Conservation (phyloP, 2,888 invertebrate species). For the Scelioninae gen. 1 region DNA sequence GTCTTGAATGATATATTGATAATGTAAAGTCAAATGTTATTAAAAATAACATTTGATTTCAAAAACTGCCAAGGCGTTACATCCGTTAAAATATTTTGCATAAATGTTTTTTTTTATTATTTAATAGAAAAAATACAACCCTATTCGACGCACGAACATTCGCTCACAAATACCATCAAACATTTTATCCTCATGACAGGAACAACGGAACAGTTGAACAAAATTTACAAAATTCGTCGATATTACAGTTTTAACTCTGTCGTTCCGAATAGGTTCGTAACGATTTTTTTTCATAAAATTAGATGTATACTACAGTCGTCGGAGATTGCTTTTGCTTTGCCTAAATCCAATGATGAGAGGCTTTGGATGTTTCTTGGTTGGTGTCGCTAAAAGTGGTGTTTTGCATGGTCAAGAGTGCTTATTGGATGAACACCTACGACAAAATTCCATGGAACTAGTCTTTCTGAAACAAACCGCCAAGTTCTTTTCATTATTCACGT, state of each 20-base stretch:
- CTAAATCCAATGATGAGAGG: conserved; percentile 79
- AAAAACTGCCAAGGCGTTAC: too few relatives aligned
- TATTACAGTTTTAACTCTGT: background rate
- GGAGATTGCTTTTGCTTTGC: conserved; percentile 82
- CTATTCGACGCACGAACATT: conserved; percentile 33
- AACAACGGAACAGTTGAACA: background rate
- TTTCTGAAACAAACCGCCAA: conserved; percentile 81
- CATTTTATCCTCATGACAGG: background rate
- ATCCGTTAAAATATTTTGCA: too few relatives aligned
- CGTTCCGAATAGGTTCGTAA: too few relatives aligned
- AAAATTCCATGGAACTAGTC: conserved; percentile 82
- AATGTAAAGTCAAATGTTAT: too few relatives aligned
- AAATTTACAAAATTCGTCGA: background rate
- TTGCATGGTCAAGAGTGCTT: conserved; percentile 81
- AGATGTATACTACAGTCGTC: conserved; percentile 76
- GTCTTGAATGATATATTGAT: too few relatives aligned
- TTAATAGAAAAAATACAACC: too few relatives aligned
- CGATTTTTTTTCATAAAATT: too few relatives aligned
- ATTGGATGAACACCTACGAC: conserved; percentile 80
- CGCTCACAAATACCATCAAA: background rate
- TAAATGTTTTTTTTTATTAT: too few relatives aligned
- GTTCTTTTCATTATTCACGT: conserved; percentile 80
- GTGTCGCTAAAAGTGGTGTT: conserved; percentile 81
- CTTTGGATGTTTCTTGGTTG: conserved; percentile 81
- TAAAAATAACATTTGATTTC: too few relatives aligned